Evolutionary conservation across 2,888 invertebrate genomes (phyloP).

Genomic region (Diarsia dahlii): DNA sequence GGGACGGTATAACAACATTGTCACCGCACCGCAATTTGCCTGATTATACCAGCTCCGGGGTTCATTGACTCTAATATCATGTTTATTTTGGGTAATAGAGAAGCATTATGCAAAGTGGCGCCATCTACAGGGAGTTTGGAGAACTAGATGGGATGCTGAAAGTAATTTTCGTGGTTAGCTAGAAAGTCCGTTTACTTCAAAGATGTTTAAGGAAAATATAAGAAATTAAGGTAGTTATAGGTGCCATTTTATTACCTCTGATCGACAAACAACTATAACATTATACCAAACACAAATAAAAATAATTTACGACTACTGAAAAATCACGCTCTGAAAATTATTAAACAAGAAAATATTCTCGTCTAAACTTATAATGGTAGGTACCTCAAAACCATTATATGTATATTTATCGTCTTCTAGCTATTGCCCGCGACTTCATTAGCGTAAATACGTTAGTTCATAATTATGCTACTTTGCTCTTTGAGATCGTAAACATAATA

Average conservation of each 20-base stretch:
- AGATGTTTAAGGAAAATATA: not conserved
- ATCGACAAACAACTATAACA: not conserved
- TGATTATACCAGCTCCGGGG: conserved; percentile 68
- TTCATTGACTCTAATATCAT: conserved; percentile 57
- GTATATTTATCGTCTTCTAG: no score
- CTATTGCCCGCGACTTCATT: no score
- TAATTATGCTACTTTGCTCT: no score
- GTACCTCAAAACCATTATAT: no score
- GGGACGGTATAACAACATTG: conserved; percentile 65
- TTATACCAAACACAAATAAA: not conserved
- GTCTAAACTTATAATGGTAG: no score
- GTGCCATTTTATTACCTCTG: not conserved
- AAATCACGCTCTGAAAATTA: no score
- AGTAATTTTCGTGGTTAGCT: conserved; percentile 13
- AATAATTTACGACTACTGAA: no score
- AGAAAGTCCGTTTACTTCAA: not conserved
- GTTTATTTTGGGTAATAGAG: conserved; percentile 58
- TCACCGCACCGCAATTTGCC: conserved; percentile 67
- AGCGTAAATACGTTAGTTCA: no score
- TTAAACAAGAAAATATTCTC: no score
- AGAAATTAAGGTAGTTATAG: no score
- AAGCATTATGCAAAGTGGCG: conserved; percentile 43
- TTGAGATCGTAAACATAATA: no score
- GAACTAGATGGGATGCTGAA: conserved; percentile 33
- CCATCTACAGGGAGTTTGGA: conserved; percentile 20